Evolutionary conservation across 1,140 invertebrate genomes (phyloP).

Genomic region (Bombus breviceps): DNA sequence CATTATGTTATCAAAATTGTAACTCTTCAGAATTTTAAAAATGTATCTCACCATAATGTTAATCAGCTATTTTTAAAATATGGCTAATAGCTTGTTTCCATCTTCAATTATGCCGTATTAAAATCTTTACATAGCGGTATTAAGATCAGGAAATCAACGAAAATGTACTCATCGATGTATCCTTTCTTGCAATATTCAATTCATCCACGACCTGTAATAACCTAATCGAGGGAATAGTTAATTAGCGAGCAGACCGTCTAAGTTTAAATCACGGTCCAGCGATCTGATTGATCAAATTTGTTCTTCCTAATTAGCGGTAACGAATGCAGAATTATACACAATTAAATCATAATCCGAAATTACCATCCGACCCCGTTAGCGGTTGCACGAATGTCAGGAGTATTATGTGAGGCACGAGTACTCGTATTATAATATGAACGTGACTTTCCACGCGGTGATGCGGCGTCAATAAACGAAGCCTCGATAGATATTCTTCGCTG

Average conservation of each 20-base stretch:
- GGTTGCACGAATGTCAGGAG: neutral
- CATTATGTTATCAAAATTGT: too few species aligned
- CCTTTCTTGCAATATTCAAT: neutral
- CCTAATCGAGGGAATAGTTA: neutral
- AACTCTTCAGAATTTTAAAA: too few species aligned
- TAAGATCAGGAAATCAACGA: too few species aligned
- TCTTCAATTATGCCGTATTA: neutral
- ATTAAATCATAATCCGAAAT: constrained; percentile 7
- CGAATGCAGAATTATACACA: neutral
- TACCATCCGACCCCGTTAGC: neutral
- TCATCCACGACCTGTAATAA: neutral
- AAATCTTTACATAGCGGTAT: too few species aligned
- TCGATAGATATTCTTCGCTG: constrained; percentile 41
- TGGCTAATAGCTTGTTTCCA: too few species aligned
- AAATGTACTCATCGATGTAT: too few species aligned
- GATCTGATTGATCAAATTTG: neutral
- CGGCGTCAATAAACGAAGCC: constrained; percentile 33
- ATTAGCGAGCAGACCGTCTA: too few species aligned
- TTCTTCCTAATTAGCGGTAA: constrained; percentile 1
- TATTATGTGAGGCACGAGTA: neutral
- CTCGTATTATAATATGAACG: constrained; percentile 24
- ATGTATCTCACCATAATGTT: too few species aligned
- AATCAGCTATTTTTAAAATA: too few species aligned
- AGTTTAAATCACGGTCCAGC: neutral
- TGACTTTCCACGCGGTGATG: constrained; percentile 17